A percentile compares a stretch with the other conserved stretches of the same genome.
These are phyloP conservation scores for Drosophila insularis DNA, from an alignment of 1,140 invertebrate genomes.

Conservation along the genomic window DNA sequence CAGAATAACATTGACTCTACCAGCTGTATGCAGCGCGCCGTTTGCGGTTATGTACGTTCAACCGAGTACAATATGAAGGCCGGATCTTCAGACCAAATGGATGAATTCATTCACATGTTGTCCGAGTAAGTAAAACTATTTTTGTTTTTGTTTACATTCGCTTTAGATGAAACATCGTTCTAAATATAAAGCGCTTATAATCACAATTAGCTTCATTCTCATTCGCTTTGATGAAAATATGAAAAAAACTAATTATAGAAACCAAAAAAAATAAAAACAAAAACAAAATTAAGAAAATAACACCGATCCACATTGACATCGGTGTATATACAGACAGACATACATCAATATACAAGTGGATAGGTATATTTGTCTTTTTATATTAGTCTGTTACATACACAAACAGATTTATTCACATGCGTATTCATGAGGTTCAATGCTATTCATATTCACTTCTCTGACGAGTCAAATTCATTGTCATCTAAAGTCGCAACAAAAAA, in stretches of 20 bases:
- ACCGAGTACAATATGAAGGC: constrained; percentile 86
- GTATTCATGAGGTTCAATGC: constrained; percentile 24
- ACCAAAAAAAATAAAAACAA: constrained; percentile 9
- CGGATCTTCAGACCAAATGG: constrained; percentile 86
- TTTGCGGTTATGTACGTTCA: constrained; percentile 89
- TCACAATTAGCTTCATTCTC: constrained; percentile 38
- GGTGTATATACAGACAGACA: neutral
- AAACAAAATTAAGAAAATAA: neutral
- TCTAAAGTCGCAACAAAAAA: constrained; percentile 3
- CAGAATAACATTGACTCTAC: constrained; percentile 90
- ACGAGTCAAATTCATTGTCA: constrained; percentile 17
- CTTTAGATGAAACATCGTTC: constrained; percentile 26
- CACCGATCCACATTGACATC: neutral
- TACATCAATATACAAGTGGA: constrained; percentile 10
- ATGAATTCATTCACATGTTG: constrained; percentile 86
- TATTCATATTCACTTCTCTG: constrained; percentile 24
- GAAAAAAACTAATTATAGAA: constrained; percentile 27
- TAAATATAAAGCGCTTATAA: constrained; percentile 47
- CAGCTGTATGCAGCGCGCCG: constrained; percentile 89
- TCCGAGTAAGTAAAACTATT: constrained; percentile 84
- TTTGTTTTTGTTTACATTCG: constrained; percentile 35
- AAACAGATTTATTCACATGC: neutral
- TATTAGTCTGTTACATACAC: neutral
- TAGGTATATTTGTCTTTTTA: constrained; percentile 6
- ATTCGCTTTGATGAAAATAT: constrained; percentile 28